Evolutionary conservation across 2,113 vertebrate genomes (phyloP).

Genomic region (Malurus cyaneus): DNA sequence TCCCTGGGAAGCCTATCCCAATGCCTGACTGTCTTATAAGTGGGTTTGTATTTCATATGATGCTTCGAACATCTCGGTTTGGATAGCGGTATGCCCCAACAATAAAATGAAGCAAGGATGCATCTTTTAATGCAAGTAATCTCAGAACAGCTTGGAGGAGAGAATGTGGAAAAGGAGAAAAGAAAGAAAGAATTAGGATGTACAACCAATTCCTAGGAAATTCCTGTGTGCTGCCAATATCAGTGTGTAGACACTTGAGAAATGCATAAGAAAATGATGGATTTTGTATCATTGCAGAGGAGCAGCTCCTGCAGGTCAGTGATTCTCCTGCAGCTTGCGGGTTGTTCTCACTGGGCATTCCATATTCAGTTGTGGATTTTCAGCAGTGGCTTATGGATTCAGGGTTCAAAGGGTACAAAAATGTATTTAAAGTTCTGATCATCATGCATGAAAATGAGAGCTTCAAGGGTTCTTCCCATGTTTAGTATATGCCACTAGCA

Average conservation of each 20-base stretch:
- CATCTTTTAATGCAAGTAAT: not conserved
- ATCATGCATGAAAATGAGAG: not conserved
- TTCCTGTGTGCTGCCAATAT: not conserved
- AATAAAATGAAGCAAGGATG: not conserved
- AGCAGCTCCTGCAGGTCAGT: rapidly evolving
- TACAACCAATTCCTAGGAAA: not conserved
- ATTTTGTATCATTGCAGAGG: not conserved
- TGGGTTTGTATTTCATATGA: rapidly evolving
- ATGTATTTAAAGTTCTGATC: not conserved
- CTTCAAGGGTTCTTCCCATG: rapidly evolving
- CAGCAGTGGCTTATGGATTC: not conserved
- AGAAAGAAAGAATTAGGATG: not conserved
- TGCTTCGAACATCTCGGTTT: not conserved
- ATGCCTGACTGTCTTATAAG: rapidly evolving
- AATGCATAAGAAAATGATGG: rapidly evolving
- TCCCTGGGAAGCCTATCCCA: rapidly evolving
- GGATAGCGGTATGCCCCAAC: no score
- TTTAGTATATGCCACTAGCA: not conserved
- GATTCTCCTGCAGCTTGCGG: not conserved
- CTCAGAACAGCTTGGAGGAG: not conserved
- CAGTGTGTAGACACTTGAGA: no score
- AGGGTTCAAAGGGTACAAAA: not conserved
- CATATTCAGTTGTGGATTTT: rapidly evolving
- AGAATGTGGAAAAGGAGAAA: not conserved
- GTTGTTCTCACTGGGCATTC: rapidly evolving